These are phyloP conservation scores for Xenus cinereus DNA, from an alignment of 2,113 vertebrate genomes.

Conservation along the genomic window DNA sequence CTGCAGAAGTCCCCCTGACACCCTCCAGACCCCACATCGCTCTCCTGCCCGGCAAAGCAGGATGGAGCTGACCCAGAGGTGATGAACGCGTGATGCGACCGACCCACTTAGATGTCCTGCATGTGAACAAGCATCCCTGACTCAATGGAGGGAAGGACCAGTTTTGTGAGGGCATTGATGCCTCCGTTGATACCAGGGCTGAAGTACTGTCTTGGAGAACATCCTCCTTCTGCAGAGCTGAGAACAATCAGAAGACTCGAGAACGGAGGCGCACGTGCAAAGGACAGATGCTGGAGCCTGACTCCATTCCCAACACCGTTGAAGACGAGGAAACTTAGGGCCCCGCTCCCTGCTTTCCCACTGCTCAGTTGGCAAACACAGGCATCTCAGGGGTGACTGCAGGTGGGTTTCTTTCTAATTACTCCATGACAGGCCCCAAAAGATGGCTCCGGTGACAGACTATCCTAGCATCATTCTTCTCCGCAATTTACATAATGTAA, in stretches of 20 bases:
- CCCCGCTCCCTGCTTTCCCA: not conserved
- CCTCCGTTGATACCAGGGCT: not conserved
- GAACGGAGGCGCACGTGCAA: not conserved
- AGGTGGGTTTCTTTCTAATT: not conserved
- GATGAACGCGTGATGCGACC: not conserved
- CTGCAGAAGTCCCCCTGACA: not conserved
- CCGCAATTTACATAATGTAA: not conserved
- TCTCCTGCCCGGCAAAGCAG: not conserved
- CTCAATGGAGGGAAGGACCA: not conserved
- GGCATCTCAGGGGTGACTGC: not conserved
- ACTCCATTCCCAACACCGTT: not conserved
- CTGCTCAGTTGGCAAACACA: rapidly evolving
- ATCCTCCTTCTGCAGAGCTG: not conserved
- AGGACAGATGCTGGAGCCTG: not conserved
- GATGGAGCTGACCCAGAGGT: not conserved
- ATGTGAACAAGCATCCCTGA: not conserved
- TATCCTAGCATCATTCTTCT: not conserved
- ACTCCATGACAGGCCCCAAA: not conserved
- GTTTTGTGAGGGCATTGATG: rapidly evolving
- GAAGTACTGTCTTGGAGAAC: not conserved
- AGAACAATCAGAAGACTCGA: not conserved
- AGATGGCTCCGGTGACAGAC: not conserved
- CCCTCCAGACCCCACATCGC: rapidly evolving
- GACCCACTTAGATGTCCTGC: not conserved
- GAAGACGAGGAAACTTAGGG: not conserved